Percentiles rank a stretch among this genome's conserved stretches.
Conservation (phyloP, 1,140 invertebrate species). For the Trachymyrmex septentrionalis region DNA sequence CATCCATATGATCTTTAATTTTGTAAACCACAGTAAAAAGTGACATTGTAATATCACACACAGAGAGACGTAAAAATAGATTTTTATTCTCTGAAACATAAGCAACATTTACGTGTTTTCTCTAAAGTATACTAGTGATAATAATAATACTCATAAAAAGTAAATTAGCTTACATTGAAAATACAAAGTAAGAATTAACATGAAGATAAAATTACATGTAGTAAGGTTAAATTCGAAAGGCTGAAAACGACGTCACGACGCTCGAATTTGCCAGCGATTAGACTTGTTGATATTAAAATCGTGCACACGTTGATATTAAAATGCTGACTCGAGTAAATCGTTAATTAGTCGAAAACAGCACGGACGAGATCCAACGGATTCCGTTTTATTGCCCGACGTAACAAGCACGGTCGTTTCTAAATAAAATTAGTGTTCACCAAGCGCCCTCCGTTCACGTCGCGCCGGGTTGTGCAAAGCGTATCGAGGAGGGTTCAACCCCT, state of each 20-base stretch:
- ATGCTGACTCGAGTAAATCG: slow-evolving; percentile 62
- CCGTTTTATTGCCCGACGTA: slow-evolving; percentile 73
- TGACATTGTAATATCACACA: not conserved
- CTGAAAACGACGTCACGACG: slow-evolving; percentile 1
- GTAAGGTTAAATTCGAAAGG: slow-evolving; percentile 23
- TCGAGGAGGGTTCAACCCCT: slow-evolving; percentile 35
- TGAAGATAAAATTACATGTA: slow-evolving; percentile 1
- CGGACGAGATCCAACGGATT: slow-evolving; percentile 52
- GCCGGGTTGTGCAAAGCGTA: slow-evolving; percentile 38
- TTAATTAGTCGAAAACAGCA: slow-evolving; percentile 76
- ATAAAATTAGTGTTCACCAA: slow-evolving; percentile 72
- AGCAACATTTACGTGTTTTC: not conserved
- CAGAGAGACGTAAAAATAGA: too few species aligned
- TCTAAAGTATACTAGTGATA: not conserved
- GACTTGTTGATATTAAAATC: slow-evolving; percentile 47
- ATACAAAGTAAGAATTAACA: not conserved
- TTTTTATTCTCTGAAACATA: not conserved
- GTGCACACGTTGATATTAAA: slow-evolving; percentile 44
- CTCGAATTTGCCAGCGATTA: slow-evolving; percentile 57
- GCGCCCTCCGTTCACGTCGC: slow-evolving; percentile 8
- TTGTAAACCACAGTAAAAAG: not conserved
- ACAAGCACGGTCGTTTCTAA: slow-evolving; percentile 74
- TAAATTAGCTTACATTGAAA: not conserved
- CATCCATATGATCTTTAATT: slow-evolving; percentile 7
- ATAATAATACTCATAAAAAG: not conserved